A percentile compares a stretch with the other conserved stretches of the same genome.
Evolutionary conservation across 2,797 vertebrate species (phyloP).

Genomic region (Scolopax rusticola): DNA sequence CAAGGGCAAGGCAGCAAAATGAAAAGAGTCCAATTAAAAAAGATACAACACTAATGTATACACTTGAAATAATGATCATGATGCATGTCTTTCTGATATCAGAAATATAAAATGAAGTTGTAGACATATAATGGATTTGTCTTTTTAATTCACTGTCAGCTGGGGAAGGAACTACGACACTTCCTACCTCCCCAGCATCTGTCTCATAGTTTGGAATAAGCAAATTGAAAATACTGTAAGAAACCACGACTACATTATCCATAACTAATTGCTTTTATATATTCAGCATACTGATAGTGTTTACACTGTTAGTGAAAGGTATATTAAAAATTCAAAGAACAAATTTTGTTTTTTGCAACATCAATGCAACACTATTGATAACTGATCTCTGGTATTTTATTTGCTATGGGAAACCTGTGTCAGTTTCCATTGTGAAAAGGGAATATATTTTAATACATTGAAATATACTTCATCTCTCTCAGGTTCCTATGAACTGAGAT

Average conservation of each 20-base stretch:
- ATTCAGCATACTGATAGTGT: background rate
- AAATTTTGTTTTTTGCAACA: background rate
- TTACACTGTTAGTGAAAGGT: background rate
- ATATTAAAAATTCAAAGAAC: background rate
- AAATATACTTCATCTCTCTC: background rate
- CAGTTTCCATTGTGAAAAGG: background rate
- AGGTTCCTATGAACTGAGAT: background rate
- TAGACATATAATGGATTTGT: background rate
- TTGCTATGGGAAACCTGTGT: background rate
- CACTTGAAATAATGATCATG: background rate
- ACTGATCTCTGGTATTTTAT: background rate
- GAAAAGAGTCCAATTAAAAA: background rate
- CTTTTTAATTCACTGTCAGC: background rate
- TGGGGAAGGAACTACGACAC: background rate
- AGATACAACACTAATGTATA: background rate
- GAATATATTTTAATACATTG: background rate
- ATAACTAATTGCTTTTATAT: background rate
- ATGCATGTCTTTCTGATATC: background rate
- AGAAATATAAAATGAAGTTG: background rate
- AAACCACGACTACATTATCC: background rate
- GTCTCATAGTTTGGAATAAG: background rate
- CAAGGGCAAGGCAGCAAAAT: background rate
- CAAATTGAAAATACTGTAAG: background rate
- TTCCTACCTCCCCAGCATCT: background rate
- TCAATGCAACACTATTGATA: background rate